Percentiles rank a stretch among this genome's conserved stretches.
These are phyloP conservation scores for Pristis pectinata DNA, from an alignment of 2,797 vertebrate species.

Conservation along the genomic window DNA sequence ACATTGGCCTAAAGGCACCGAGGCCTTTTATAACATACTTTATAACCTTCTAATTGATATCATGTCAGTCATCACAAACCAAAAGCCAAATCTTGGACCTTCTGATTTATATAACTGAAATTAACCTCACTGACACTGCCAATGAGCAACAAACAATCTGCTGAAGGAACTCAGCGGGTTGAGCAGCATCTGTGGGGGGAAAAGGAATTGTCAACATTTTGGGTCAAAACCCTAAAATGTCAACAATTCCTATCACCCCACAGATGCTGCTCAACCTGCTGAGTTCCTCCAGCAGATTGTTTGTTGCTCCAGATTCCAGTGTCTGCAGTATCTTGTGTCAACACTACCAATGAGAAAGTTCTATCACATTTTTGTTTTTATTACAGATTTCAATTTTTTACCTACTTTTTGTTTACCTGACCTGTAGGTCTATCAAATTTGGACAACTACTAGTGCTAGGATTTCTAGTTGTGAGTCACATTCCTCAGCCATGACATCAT, in stretches of 20 bases:
- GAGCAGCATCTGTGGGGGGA: too few species aligned
- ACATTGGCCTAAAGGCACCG: not conserved
- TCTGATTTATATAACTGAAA: not conserved
- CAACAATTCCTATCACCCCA: too few species aligned
- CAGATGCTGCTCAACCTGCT: too few species aligned
- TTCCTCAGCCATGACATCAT: not conserved
- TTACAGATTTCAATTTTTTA: not conserved
- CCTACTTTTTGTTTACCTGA: too few species aligned
- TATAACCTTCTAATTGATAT: not conserved
- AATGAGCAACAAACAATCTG: too few species aligned
- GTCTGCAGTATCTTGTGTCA: too few species aligned
- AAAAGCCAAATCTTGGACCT: not conserved
- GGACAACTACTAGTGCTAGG: not conserved
- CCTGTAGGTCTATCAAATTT: not conserved
- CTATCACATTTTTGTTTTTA: not conserved
- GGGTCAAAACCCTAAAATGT: too few species aligned
- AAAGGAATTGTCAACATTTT: too few species aligned
- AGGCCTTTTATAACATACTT: not conserved
- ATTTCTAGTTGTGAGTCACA: not conserved
- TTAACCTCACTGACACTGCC: too few species aligned
- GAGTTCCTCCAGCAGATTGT: too few species aligned
- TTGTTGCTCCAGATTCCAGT: too few species aligned
- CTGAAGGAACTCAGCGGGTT: too few species aligned
- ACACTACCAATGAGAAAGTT: not conserved
- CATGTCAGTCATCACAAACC: not conserved